Evolutionary conservation across 2,888 invertebrate species (phyloP), one percentile per base, ranked within the genome.

Genomic region (Drosophila meridionalis): DNA sequence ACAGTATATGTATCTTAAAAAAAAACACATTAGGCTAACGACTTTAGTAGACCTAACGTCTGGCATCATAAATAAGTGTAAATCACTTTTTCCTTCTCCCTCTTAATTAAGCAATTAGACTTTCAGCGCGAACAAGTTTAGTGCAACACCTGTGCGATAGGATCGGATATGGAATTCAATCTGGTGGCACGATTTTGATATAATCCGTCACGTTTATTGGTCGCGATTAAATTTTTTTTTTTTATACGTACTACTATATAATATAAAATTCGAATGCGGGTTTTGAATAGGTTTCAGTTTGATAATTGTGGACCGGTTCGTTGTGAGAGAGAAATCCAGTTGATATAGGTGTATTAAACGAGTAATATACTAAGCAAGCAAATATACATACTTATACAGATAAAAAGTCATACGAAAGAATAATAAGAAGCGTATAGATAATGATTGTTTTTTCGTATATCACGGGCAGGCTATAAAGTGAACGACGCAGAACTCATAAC

Each of bases 21-120:
- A 40, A 20, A 26, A 12, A 8, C 30, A 3, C 61, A 56, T 56
- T 56, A 42, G 32, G 42, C 26, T 20, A 62, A 63, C 52, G 12
- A 55, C 12, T 57, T 61, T 57, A 36, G 57, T 48, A 34, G 32
- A 36, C 47, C 43, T 9, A 26, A 1, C 26, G 8, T 26, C 36
- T 69, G 71, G 78, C 75, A 71, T 75, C 78, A 83, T 64, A 79
- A 86, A 80, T 80, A 80, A 84, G 80, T 82, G 78, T 61, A 73
- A 73, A 64, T 61, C 61, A 64, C 47, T 69, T 47, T 50, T 45
- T 52, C 50, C 20, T 34, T 43, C 30, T 34, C 14, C 8, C 20
- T 59, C 62, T 71, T 63, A 56, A 69, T 61, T 50, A 71, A 45
- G 53, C 50, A 55, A 59, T 71, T 69, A 61, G 63, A 36, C 40